phyloP scores from a whole-genome alignment of 53 echinoderm and acorn worm species.

The Pentamera pediparva region DNA sequence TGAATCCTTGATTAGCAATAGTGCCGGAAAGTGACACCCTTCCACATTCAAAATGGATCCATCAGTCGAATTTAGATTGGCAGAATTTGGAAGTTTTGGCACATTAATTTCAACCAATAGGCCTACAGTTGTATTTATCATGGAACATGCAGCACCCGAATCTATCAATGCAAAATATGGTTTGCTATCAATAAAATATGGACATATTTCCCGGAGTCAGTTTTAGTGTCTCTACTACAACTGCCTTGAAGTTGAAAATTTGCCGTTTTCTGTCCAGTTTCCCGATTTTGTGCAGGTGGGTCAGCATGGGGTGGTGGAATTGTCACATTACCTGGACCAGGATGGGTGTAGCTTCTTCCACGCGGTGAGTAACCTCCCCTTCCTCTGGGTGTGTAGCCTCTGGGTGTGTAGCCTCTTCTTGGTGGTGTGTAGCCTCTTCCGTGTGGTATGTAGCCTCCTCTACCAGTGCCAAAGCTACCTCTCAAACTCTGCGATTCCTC shows the following conservation, averaged over 20 bases:
- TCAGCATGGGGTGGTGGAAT: neutral
- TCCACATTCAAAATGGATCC: no score
- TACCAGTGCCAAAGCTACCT: neutral
- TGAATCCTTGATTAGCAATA: neutral
- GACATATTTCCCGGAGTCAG: conserved; percentile 17
- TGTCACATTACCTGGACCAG: neutral
- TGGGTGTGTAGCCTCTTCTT: neutral
- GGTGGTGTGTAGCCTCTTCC: neutral
- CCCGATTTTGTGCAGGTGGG: neutral
- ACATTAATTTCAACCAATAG: no score
- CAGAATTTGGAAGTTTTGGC: neutral
- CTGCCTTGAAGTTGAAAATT: neutral
- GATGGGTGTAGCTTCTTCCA: neutral
- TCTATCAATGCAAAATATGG: conserved; percentile 7
- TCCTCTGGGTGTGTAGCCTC: no score
- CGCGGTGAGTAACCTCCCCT: neutral
- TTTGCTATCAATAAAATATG: neutral
- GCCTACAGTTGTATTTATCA: neutral
- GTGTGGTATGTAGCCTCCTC: neutral
- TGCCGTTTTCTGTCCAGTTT: neutral
- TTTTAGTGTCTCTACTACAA: neutral
- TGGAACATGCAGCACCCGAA: conserved; percentile 4
- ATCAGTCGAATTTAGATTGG: conserved; percentile 5
- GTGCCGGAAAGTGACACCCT: conserved; percentile 5
- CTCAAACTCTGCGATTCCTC: neutral